Conservation (phyloP, 2,797 vertebrate species). For the Sylvia borin region DNA sequence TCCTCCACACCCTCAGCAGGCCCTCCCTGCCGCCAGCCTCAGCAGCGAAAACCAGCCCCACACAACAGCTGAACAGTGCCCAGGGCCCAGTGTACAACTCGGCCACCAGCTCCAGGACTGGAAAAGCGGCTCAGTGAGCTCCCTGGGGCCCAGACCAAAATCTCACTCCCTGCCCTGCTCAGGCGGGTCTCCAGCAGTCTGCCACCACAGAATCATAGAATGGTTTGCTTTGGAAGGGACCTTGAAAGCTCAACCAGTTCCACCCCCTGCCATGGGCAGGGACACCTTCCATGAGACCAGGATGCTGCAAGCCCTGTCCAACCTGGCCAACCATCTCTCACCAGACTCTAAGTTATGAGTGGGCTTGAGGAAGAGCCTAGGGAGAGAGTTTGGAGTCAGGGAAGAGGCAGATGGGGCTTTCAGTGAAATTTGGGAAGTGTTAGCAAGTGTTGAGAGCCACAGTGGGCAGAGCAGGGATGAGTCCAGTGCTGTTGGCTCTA, state of each 20-base stretch:
- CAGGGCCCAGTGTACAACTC: not conserved
- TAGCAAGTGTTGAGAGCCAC: not conserved
- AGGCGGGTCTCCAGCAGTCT: not conserved
- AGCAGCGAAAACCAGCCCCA: not conserved
- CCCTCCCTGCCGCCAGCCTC: not conserved
- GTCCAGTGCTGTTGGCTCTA: not conserved
- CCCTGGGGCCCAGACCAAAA: fast-evolving
- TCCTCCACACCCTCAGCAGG: not conserved
- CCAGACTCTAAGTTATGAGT: not conserved
- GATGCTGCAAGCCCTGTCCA: not conserved
- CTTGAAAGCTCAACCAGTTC: not conserved
- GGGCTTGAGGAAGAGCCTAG: not conserved
- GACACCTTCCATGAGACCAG: not conserved
- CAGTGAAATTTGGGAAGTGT: not conserved
- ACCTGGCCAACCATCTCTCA: not conserved
- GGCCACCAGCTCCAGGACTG: fast-evolving
- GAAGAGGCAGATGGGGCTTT: not conserved
- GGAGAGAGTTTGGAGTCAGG: not conserved
- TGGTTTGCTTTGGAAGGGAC: not conserved
- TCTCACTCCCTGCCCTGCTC: fast-evolving
- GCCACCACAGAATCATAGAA: not conserved
- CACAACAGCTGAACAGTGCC: not conserved
- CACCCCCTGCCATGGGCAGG: not conserved
- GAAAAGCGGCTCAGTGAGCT: not conserved
- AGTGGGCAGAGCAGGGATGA: not conserved